Conservation (phyloP, 2,888 invertebrate genomes). For the Polydrusus tereticollis region DNA sequence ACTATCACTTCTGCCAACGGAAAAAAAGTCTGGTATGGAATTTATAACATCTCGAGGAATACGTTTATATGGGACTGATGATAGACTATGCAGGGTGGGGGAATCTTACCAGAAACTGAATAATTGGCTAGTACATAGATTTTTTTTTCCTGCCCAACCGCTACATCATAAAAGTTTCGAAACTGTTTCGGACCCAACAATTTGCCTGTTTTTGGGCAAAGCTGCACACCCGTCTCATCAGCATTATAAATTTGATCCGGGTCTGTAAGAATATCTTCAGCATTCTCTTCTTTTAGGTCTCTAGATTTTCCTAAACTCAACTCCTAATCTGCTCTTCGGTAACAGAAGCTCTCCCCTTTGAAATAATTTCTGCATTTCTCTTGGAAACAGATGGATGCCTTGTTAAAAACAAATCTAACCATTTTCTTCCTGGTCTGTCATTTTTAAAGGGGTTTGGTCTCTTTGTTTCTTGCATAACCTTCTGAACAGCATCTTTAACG, state of each 20-base stretch:
- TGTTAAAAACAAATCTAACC: conserved; percentile 51
- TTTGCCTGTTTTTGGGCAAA: conserved; percentile 32
- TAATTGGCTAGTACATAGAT: conserved; percentile 52
- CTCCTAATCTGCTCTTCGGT: conserved; percentile 40
- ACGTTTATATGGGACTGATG: conserved; percentile 54
- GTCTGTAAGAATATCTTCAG: conserved; percentile 29
- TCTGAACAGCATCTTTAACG: no score
- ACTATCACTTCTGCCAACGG: conserved; percentile 50
- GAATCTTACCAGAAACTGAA: conserved; percentile 46
- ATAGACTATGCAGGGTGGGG: conserved; percentile 54
- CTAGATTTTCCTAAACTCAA: conserved; percentile 47
- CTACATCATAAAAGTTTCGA: conserved; percentile 29
- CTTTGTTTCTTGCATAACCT: conserved; percentile 25
- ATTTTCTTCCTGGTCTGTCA: conserved; percentile 27
- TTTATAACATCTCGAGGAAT: conserved; percentile 50
- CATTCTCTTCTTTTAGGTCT: conserved; percentile 26
- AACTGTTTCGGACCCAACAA: conserved; percentile 29
- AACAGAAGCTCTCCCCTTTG: conserved; percentile 53
- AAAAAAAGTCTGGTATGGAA: conserved; percentile 50
- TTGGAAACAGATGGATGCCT: conserved; percentile 53
- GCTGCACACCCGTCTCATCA: conserved; percentile 44
- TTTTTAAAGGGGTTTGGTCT: conserved; percentile 35
- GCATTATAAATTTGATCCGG: conserved; percentile 44
- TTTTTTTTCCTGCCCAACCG: conserved; percentile 32
- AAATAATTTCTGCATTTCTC: no score